These are phyloP conservation scores for Anoura caudifer DNA, from an alignment of 2,113 vertebrate species.

Conservation along the genomic window DNA sequence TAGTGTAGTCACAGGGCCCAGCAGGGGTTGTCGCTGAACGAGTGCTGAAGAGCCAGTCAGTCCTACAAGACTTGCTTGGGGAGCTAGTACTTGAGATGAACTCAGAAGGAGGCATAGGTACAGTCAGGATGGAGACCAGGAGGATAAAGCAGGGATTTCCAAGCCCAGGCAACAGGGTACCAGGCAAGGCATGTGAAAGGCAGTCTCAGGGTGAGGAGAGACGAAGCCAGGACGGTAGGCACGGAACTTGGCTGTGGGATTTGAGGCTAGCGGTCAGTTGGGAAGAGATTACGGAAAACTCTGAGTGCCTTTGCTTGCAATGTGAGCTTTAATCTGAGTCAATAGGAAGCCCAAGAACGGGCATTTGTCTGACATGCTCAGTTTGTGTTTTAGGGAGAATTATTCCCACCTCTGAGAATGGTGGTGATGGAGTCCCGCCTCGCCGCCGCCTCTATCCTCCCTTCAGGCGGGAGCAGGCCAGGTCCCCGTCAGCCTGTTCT, in stretches of 20 bases:
- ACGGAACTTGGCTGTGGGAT: background rate
- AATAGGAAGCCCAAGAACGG: background rate
- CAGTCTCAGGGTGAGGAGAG: background rate
- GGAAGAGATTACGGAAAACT: background rate
- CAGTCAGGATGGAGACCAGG: background rate
- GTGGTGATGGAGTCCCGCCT: accelerated
- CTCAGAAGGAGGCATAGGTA: background rate
- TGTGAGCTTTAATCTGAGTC: background rate
- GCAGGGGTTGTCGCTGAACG: too few relatives aligned
- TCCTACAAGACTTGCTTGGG: background rate
- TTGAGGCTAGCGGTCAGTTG: background rate
- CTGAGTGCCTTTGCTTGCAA: background rate
- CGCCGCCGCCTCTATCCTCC: background rate
- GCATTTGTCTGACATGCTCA: background rate
- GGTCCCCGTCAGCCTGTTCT: background rate
- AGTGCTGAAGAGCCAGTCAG: background rate
- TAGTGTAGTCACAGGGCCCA: too few relatives aligned
- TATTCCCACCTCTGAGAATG: background rate
- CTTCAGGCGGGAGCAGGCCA: background rate
- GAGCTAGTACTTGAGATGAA: background rate
- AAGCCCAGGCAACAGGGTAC: background rate
- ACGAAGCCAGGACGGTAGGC: too few relatives aligned
- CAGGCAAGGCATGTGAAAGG: background rate
- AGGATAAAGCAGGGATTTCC: background rate
- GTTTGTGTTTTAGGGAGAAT: background rate